Conservation (phyloP, 2,797 vertebrate species). For the Lepilemur septentrionalis region DNA sequence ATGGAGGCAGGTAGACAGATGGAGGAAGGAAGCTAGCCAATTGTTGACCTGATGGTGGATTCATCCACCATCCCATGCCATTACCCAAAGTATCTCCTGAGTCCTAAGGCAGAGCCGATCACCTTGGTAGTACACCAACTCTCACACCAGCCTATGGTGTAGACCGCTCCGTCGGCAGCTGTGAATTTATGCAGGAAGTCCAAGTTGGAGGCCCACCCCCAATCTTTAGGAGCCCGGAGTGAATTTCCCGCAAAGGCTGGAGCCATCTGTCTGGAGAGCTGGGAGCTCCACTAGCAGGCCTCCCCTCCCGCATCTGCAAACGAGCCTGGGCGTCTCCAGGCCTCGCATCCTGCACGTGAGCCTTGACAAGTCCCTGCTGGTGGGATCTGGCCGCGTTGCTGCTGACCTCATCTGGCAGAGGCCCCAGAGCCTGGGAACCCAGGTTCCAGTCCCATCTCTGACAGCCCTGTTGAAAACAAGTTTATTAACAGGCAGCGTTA, state of each 20-base stretch:
- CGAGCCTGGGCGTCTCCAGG: background rate
- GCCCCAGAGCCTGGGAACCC: background rate
- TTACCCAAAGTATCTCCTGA: background rate
- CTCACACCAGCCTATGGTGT: background rate
- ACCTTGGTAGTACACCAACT: background rate
- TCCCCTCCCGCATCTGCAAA: conserved; percentile 36
- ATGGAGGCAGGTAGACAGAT: too few relatives aligned
- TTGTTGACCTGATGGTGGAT: background rate
- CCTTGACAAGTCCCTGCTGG: conserved; percentile 68
- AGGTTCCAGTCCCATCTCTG: conserved; percentile 52
- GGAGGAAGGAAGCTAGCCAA: background rate
- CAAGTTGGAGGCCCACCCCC: background rate
- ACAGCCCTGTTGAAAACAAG: conserved; percentile 51
- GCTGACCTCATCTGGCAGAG: conserved; percentile 52
- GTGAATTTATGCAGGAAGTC: background rate
- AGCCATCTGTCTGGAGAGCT: background rate
- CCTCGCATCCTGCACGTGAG: background rate
- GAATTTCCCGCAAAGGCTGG: background rate
- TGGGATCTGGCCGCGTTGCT: background rate
- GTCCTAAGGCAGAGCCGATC: background rate
- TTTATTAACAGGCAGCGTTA: conserved; percentile 55
- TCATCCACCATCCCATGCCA: background rate
- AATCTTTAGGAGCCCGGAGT: background rate
- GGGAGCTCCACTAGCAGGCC: background rate
- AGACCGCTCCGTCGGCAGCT: background rate